A percentile compares a stretch with the other conserved stretches of the same genome.
These are phyloP conservation scores for Oceanodroma leucorhoa DNA, from an alignment of 2,797 vertebrate genomes.

Conservation along the genomic window DNA sequence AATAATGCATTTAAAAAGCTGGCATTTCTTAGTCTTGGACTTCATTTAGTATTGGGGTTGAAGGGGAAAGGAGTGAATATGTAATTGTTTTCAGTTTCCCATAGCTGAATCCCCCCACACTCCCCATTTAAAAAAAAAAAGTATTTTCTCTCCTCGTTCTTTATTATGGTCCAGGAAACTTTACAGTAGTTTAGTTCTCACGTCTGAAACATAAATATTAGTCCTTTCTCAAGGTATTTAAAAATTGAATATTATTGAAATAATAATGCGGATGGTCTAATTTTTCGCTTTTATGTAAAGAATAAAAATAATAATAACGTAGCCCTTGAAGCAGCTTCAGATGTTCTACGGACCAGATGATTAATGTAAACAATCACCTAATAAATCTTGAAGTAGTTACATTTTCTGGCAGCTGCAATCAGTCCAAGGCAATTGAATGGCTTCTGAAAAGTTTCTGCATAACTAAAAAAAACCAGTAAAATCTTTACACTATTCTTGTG, in stretches of 20 bases:
- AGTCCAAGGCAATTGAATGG: not conserved
- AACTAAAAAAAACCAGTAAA: not conserved
- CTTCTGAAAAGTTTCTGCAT: not conserved
- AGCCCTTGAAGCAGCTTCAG: not conserved
- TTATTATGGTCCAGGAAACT: not conserved
- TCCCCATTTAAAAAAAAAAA: not conserved
- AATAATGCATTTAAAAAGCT: not conserved
- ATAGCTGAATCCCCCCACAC: not conserved
- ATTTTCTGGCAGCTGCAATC: not conserved
- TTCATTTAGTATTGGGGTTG: not conserved
- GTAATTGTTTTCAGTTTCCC: not conserved
- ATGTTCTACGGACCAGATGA: not conserved
- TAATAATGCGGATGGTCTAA: not conserved
- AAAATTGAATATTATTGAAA: not conserved
- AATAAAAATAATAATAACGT: not conserved
- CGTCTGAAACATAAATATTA: not conserved
- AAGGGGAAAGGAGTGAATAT: not conserved
- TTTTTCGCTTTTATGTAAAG: not conserved
- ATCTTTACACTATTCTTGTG: not conserved
- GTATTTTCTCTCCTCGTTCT: not conserved
- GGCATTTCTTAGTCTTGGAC: not conserved
- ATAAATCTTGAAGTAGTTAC: not conserved
- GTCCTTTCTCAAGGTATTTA: not conserved
- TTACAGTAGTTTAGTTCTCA: not conserved
- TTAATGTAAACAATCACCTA: not conserved